Conservation (phyloP, 2,797 vertebrate species). For the Micrastur ruficollis region DNA sequence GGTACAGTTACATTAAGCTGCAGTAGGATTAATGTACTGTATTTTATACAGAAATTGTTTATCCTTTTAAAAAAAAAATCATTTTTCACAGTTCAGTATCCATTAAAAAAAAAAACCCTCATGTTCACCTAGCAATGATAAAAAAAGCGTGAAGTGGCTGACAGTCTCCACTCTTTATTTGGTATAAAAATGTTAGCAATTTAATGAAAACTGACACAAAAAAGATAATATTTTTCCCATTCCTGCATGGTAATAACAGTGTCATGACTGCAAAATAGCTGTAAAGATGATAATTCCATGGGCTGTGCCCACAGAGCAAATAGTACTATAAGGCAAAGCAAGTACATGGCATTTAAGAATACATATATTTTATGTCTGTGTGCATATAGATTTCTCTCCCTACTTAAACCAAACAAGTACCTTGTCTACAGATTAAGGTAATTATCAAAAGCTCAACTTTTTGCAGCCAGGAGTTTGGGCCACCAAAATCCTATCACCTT, state of each 20-base stretch:
- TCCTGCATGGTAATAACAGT: neutral
- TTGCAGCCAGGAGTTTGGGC: neutral
- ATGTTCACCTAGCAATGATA: neutral
- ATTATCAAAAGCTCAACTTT: neutral
- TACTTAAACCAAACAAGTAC: neutral
- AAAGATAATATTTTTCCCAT: conserved; percentile 22
- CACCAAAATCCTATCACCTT: conserved; percentile 34
- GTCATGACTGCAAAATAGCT: conserved; percentile 28
- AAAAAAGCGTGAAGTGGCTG: neutral
- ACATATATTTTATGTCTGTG: neutral
- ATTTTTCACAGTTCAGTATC: conserved; percentile 40
- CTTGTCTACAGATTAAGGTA: neutral
- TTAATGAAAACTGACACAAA: conserved; percentile 48
- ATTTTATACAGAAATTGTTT: conserved; percentile 69
- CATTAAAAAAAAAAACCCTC: neutral
- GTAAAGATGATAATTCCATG: conserved; percentile 40
- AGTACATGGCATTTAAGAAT: conserved; percentile 1
- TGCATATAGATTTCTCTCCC: neutral
- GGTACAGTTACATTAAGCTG: neutral
- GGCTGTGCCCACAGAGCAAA: conserved; percentile 28
- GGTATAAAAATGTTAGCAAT: conserved; percentile 32
- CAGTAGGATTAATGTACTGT: conserved; percentile 48
- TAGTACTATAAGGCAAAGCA: neutral
- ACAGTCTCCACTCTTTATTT: conserved; percentile 38
- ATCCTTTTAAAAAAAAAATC: conserved; percentile 65